These are phyloP conservation scores for Dione juno DNA, from an alignment of 2,888 invertebrate genomes.

Conservation along the genomic window DNA sequence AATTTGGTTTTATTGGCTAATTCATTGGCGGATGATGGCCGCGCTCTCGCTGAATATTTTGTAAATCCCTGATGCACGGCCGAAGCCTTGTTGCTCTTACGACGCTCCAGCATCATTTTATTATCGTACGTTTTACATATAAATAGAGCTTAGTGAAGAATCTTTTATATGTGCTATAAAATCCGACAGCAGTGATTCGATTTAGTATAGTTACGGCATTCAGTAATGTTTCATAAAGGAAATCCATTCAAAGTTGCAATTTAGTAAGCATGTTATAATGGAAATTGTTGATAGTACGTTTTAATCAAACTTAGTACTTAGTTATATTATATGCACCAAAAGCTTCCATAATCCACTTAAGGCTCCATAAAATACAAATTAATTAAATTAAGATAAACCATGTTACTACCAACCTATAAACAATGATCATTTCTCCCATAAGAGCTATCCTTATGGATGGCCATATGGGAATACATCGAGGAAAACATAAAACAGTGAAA, in stretches of 20 bases:
- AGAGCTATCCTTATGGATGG: neutral
- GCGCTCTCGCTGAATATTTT: constrained; percentile 62
- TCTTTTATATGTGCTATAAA: constrained; percentile 33
- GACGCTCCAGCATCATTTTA: constrained; percentile 64
- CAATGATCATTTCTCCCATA: constrained; percentile 3
- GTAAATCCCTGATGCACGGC: constrained; percentile 67
- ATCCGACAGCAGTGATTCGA: constrained; percentile 21
- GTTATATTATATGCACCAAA: neutral
- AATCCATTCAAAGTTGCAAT: neutral
- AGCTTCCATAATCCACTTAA: neutral
- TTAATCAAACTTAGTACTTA: neutral
- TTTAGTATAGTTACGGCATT: constrained; percentile 12
- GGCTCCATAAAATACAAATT: neutral
- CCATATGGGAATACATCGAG: constrained; percentile 23
- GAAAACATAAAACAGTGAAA: constrained; percentile 23
- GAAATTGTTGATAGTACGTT: neutral
- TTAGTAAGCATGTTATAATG: neutral
- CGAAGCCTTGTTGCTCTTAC: constrained; percentile 51
- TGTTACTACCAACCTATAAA: neutral
- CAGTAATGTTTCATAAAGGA: neutral
- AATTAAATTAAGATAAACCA: constrained; percentile 6
- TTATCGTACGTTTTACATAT: constrained; percentile 70
- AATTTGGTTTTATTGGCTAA: constrained; percentile 81
- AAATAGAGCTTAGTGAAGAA: constrained; percentile 51
- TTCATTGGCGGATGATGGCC: constrained; percentile 71